These are phyloP conservation scores for Astropecten irregularis DNA, from an alignment of 53 echinoderm and acorn worm species.

Conservation along the genomic window DNA sequence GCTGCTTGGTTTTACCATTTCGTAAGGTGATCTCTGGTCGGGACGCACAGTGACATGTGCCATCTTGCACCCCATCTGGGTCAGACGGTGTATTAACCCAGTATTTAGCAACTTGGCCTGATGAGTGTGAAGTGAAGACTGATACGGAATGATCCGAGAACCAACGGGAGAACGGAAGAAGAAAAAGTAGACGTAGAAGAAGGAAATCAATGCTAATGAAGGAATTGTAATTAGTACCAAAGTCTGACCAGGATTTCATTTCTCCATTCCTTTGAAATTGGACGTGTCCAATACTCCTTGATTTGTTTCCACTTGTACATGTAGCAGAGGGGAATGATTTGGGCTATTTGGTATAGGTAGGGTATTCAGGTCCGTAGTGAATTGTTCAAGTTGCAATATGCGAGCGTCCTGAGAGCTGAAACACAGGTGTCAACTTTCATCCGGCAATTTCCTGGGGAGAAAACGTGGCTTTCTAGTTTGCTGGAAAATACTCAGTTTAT, in stretches of 20 bases:
- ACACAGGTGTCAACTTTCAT: slow-evolving; percentile 43
- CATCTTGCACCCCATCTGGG: not conserved
- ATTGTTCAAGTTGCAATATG: no score
- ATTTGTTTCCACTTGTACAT: no score
- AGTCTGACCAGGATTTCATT: not conserved
- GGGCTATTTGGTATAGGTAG: no score
- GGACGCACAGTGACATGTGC: not conserved
- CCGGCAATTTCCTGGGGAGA: slow-evolving; percentile 30
- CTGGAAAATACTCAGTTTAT: not conserved
- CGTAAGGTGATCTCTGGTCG: slow-evolving; percentile 29
- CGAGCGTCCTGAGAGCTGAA: not conserved
- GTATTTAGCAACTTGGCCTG: not conserved
- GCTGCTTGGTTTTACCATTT: slow-evolving; percentile 14
- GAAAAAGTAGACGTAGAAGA: no score
- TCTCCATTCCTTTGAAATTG: not conserved
- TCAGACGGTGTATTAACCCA: slow-evolving; percentile 44
- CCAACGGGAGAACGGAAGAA: no score
- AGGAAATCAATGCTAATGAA: slow-evolving; percentile 33
- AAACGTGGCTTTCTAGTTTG: not conserved
- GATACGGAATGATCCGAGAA: slow-evolving; percentile 6
- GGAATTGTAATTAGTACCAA: not conserved
- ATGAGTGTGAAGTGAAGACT: not conserved
- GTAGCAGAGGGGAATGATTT: not conserved
- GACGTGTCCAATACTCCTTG: no score
- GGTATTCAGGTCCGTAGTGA: no score